These are phyloP conservation scores for Nibea coibor DNA, from an alignment of 2,113 vertebrate genomes.

Conservation along the genomic window DNA sequence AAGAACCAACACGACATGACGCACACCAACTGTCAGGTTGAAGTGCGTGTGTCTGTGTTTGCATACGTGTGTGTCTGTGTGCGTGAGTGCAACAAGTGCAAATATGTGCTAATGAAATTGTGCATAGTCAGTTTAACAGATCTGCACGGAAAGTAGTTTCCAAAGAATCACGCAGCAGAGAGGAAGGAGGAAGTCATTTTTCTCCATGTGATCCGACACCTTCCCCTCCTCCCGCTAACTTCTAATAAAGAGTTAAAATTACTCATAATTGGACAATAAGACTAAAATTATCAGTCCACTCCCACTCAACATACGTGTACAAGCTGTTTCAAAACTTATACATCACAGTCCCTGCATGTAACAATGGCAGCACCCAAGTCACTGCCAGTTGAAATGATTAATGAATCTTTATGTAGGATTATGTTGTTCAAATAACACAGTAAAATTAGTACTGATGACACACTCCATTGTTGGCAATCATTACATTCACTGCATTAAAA, in stretches of 20 bases:
- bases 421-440: constrained; percentile 32
- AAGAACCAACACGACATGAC: constrained; percentile 74
- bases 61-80: neutral
- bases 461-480: neutral
- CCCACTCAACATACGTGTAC: constrained; percentile 65
- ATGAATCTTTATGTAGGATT: constrained; percentile 29
- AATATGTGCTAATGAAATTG: constrained; percentile 27
- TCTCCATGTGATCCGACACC: neutral
- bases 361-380: constrained; percentile 35
- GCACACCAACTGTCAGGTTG: constrained; percentile 75
- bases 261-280: constrained; percentile 56
- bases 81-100: neutral
- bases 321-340: constrained; percentile 43
- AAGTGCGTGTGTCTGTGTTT: constrained; percentile 15
- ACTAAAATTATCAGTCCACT: constrained; percentile 46
- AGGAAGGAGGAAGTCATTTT: neutral
- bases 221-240: neutral
- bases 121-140: neutral
- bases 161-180: neutral
- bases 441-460: constrained; percentile 53
- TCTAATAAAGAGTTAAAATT: constrained; percentile 29
- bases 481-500: neutral
- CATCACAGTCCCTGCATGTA: constrained; percentile 13
- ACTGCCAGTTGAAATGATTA: constrained; percentile 39
- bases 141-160: neutral